phyloP scores from a whole-genome alignment of 2,113 vertebrate genomes.

The Anoplopoma fimbria region DNA sequence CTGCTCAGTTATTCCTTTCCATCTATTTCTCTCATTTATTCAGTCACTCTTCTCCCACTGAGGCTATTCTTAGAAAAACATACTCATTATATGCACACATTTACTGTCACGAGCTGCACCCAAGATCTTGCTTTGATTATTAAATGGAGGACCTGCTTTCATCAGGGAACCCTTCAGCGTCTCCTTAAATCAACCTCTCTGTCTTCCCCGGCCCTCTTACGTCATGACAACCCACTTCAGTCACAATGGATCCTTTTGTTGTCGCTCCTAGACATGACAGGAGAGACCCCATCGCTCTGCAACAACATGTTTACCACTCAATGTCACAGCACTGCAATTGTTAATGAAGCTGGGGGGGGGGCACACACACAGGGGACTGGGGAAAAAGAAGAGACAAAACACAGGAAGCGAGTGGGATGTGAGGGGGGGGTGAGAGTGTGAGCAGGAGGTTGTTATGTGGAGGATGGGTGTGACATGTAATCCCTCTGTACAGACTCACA shows the following conservation, averaged over 20 bases:
- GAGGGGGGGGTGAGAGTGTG: constrained; percentile 35
- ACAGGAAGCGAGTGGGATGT: constrained; percentile 50
- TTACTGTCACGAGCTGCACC: neutral
- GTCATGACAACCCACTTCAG: constrained; percentile 45
- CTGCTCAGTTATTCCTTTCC: too few relatives aligned
- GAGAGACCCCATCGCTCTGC: constrained; percentile 5
- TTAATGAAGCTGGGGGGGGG: constrained; percentile 50
- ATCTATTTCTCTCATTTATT: too few relatives aligned
- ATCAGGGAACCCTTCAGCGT: constrained; percentile 20
- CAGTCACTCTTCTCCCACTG: too few relatives aligned
- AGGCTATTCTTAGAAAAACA: too few relatives aligned
- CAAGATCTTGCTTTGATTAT: neutral
- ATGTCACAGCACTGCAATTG: constrained; percentile 31
- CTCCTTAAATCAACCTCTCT: neutral
- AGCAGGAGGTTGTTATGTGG: constrained; percentile 34
- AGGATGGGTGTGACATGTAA: constrained; percentile 48
- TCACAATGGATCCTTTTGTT: constrained; percentile 53
- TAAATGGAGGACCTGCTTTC: too few relatives aligned
- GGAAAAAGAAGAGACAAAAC: constrained; percentile 32
- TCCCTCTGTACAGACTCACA: neutral
- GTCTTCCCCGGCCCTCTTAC: neutral
- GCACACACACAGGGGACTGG: constrained; percentile 34
- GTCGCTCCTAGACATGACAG: neutral
- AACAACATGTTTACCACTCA: constrained; percentile 51
- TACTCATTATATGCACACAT: neutral